Conservation (phyloP, 1,140 invertebrate species). For the Ylistrum balloti region DNA sequence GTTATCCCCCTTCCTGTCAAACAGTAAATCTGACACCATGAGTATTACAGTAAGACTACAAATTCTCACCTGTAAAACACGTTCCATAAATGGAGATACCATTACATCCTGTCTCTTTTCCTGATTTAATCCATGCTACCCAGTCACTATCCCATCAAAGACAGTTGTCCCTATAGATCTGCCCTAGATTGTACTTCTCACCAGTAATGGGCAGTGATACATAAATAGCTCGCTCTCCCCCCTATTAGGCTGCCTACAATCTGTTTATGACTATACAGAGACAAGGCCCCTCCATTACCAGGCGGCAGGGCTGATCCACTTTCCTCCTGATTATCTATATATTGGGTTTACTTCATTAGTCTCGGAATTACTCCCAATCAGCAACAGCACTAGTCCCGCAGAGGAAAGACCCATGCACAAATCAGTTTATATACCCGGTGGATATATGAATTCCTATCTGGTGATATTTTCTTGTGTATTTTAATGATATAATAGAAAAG, state of each 20-base stretch:
- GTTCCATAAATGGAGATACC: background rate
- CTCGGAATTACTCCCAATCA: background rate
- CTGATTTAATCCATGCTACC: background rate
- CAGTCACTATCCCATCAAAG: background rate
- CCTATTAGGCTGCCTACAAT: background rate
- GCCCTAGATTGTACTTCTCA: background rate
- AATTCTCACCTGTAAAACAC: background rate
- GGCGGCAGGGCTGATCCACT: background rate
- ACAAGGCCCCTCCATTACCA: background rate
- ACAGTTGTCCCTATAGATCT: background rate
- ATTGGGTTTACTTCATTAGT: background rate
- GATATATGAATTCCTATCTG: background rate
- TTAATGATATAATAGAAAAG: constrained; percentile 1
- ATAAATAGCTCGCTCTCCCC: background rate
- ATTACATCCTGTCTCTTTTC: background rate
- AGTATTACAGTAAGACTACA: background rate
- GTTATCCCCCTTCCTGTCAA: background rate
- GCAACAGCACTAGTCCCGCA: background rate
- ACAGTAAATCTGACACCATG: background rate
- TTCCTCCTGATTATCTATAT: background rate
- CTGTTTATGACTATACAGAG: background rate
- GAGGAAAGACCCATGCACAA: background rate
- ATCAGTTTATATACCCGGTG: background rate
- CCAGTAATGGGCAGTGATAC: background rate
- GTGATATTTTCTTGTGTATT: background rate